phyloP scores from a whole-genome alignment of 2,888 invertebrate species.

The Frankliniella intonsa region DNA sequence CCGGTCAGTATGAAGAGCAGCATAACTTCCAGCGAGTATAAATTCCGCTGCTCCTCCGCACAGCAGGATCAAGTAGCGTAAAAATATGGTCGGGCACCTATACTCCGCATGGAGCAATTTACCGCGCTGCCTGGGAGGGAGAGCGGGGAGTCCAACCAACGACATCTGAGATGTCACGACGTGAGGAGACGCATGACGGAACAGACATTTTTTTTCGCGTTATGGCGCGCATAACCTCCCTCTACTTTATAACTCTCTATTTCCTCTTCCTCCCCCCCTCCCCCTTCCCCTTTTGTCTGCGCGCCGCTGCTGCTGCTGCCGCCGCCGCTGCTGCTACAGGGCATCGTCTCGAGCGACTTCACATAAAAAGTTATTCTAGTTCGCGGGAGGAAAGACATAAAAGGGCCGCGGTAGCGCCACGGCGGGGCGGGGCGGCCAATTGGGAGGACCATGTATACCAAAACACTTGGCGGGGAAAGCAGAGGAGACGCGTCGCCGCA shows the following conservation, averaged over 20 bases:
- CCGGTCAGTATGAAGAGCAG: too few species aligned
- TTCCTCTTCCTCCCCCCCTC: background rate
- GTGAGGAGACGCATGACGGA: too few species aligned
- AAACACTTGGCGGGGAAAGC: background rate
- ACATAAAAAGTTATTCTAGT: conserved; percentile 22
- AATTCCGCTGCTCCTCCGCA: too few species aligned
- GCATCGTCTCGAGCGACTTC: background rate
- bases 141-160: too few species aligned
- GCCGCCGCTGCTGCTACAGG: background rate
- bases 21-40: too few species aligned
- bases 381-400: conserved; percentile 19
- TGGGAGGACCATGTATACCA: conserved; percentile 2
- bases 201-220: too few species aligned
- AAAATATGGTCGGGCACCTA: too few species aligned
- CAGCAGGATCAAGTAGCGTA: too few species aligned
- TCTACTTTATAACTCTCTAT: background rate
- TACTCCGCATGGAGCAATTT: too few species aligned
- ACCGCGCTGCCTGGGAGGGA: too few species aligned
- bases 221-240: background rate
- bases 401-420: background rate
- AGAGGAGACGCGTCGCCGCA: too few species aligned
- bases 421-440: background rate
- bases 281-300: background rate
- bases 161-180: too few species aligned
- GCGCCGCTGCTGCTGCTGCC: background rate